These are phyloP conservation scores for Augochlorella aurata DNA, from an alignment of 2,888 invertebrate genomes.

Conservation along the genomic window DNA sequence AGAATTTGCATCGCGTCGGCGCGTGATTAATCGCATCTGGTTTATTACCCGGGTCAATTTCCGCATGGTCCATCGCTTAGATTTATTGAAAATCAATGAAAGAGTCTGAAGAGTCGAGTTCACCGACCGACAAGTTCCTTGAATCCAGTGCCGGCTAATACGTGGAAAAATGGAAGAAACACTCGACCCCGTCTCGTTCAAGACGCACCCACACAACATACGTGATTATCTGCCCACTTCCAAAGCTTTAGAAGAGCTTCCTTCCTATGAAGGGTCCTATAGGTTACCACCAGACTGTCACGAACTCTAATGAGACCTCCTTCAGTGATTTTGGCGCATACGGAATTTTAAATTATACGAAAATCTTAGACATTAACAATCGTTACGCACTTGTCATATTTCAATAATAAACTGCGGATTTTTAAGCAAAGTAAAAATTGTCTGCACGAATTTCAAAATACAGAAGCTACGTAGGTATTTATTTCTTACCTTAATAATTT, in stretches of 20 bases:
- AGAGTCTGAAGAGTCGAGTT: constrained; percentile 51
- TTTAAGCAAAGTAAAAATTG: no score
- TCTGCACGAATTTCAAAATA: no score
- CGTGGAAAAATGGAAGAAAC: constrained; percentile 49
- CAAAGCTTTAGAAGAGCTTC: constrained; percentile 50
- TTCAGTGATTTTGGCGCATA: constrained; percentile 30
- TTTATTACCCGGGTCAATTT: constrained; percentile 21
- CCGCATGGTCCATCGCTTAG: constrained; percentile 3
- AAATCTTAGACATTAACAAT: constrained; percentile 9
- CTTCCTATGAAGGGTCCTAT: constrained; percentile 49
- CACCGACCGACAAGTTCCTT: constrained; percentile 61
- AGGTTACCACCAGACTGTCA: constrained; percentile 25
- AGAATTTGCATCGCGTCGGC: constrained; percentile 18
- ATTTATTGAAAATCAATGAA: constrained; percentile 36
- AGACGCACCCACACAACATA: constrained; percentile 58
- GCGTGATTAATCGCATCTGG: constrained; percentile 38
- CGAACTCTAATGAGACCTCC: constrained; percentile 45
- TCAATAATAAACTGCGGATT: no score
- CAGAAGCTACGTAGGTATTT: no score
- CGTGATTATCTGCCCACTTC: constrained; percentile 58
- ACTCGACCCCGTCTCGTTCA: constrained; percentile 56
- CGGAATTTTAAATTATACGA: constrained; percentile 17
- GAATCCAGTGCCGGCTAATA: constrained; percentile 46
- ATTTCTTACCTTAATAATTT: no score
- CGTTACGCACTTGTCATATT: neutral